Evolutionary conservation across 2,888 invertebrate genomes (phyloP), one percentile per base, ranked within the genome.

Genomic region (Caradrina kadenii): DNA sequence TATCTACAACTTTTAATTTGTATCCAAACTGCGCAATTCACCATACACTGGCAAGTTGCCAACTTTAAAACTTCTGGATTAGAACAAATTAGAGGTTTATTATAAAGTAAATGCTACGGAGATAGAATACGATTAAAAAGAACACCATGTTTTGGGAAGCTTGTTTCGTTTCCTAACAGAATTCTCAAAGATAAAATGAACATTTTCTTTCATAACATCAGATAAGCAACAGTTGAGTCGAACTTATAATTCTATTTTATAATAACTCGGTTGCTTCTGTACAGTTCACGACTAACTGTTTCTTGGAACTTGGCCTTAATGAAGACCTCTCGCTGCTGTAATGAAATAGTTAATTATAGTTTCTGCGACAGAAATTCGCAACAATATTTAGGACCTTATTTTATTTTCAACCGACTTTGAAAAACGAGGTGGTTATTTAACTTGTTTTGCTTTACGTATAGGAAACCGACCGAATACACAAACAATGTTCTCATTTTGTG

Each of bases 231-330:
- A 76, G 78, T 82, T 82, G 67, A 75, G 73, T 71, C 49, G 54
- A 62, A 79, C 76, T 86, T 73, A 59, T 86, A 86, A 87, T 86
- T 87, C 63, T 83, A 81, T 86, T 88, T 81, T 69, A 83, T 79
- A 84, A 81, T 86, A 83, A 85, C 77, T 82, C 68, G 74, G 76
- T 82, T 82, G 80, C 78, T 77, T 76, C 78, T 72, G 79, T 75
- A 77, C 79, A 83, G 85, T 84, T 87, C 71, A 77, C 77, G 80
- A 84, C 82, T 84, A 89, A 85, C 84, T 79, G 80, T 66, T 83
- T 80, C 74, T 63, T 76, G 72, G 75, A 85, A 83, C 83, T 85
- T 77, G 72, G 66, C 69, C 63, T 71, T 84, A 80, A 82, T 81
- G 79, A 81, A 80, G 80, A 80, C 68, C 73, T 76, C 77, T 77